Percentiles rank a stretch among this genome's conserved stretches.
Conservation (phyloP, 2,113 vertebrate genomes). For the Caloenas nicobarica region DNA sequence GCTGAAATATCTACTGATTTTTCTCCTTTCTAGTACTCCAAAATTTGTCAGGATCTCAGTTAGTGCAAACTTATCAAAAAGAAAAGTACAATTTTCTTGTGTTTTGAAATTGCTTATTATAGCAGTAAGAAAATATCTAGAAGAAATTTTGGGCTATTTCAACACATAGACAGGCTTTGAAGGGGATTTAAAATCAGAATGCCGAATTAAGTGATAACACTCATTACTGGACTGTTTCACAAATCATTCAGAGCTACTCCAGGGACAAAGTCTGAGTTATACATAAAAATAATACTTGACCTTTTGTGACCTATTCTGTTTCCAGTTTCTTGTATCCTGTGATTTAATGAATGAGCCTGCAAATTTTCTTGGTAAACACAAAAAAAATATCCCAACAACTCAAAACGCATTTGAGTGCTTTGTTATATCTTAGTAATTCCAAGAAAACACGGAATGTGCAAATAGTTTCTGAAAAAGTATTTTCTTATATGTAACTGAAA, state of each 20-base stretch:
- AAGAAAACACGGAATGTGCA: not conserved
- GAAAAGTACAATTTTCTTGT: not conserved
- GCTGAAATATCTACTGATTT: not conserved
- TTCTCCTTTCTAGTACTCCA: not conserved
- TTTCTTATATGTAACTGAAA: not conserved
- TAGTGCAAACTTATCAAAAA: not conserved
- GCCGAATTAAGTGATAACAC: constrained; percentile 37
- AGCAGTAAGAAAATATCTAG: not conserved
- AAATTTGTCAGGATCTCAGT: not conserved
- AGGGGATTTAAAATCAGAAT: constrained; percentile 29
- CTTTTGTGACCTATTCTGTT: not conserved
- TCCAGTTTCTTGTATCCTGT: not conserved
- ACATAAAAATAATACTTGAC: constrained; percentile 2
- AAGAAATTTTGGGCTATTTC: not conserved
- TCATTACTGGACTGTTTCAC: constrained; percentile 29
- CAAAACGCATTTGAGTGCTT: not conserved
- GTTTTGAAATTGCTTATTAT: not conserved
- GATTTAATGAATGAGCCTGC: not conserved
- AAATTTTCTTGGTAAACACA: not conserved
- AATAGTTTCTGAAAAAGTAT: not conserved
- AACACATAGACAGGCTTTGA: not conserved
- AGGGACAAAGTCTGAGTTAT: not conserved
- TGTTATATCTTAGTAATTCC: not conserved
- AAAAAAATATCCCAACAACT: not conserved
- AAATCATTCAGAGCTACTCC: constrained; percentile 9